These are phyloP conservation scores for Drosophila erecta DNA, from an alignment of 1,140 invertebrate species.

Conservation along the genomic window DNA sequence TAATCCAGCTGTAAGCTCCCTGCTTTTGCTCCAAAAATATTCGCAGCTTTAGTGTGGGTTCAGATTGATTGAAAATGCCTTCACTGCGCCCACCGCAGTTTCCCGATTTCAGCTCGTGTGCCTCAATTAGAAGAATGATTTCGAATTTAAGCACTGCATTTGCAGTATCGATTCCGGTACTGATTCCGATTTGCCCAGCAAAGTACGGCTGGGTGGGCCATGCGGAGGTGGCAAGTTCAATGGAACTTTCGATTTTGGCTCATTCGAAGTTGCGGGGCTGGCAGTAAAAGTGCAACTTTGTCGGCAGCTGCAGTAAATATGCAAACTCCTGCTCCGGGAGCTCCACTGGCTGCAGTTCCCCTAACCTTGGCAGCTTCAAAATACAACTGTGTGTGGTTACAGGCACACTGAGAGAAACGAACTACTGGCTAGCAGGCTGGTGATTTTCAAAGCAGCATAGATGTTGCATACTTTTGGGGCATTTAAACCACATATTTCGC, in stretches of 20 bases:
- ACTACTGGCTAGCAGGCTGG: no score
- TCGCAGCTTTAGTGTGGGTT: background rate
- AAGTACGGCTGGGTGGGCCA: no score
- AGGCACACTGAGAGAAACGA: constrained; percentile 1
- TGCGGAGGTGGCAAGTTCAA: constrained; percentile 53
- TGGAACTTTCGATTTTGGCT: constrained; percentile 75
- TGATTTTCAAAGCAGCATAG: no score
- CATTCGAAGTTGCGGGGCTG: constrained; percentile 45
- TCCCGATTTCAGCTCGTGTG: constrained; percentile 1
- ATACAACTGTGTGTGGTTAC: constrained; percentile 24
- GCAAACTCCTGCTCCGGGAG: constrained; percentile 24
- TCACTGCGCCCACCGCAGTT: no score
- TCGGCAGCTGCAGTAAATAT: constrained; percentile 50
- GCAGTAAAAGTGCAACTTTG: constrained; percentile 78
- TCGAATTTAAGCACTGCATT: constrained; percentile 33
- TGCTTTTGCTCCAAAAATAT: background rate
- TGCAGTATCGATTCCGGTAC: no score
- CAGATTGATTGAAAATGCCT: background rate
- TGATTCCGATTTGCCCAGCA: constrained; percentile 10
- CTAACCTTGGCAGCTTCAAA: constrained; percentile 57
- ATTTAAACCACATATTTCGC: no score
- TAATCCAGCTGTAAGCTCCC: background rate
- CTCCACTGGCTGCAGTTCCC: background rate
- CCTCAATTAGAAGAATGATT: constrained; percentile 43
- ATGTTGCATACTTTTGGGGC: no score